Evolutionary conservation across 2,888 invertebrate species (phyloP), one percentile per base, ranked within the genome.

Genomic region (Apamea crenata): DNA sequence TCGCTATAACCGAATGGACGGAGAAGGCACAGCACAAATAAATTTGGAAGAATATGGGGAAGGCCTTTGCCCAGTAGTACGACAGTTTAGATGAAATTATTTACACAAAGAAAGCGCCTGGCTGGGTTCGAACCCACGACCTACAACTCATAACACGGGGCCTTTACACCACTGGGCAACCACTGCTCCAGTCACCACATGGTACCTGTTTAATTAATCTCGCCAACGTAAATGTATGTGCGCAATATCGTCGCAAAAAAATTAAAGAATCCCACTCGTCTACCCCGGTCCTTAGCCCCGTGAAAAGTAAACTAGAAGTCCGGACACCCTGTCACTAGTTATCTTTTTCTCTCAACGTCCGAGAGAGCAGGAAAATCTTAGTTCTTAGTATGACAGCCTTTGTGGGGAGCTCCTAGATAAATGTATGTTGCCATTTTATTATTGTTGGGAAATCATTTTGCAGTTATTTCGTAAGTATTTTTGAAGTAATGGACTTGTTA

Each of bases 351-450:
- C 29, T n/a, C 80, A 44, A 80, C 56, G 74, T 80, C 59, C 73
- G 47, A 18, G 70, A 59, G 82, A 75, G 76, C 36, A 68, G 29
- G 74, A 81, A 81, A 86, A 84, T 81, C 84, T 89, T 80, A 74
- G 84, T 81, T 80, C 84, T 82, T 68, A n/a, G 66, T 84, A 70
- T 87, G 88, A 89, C 81, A 83, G 74, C 69, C 77, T 80, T 84
- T 86, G 81, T 86, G 69, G 32, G 29, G 44, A 75, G 76, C 71
- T 84, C 74, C 61, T 63, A 81, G 77, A 87, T 76, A 80, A 83
- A 89, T 80, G 78, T 74, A 25, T 53, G 74, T 80, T 70, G 47
- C 53, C 66, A 77, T 81, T 82, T 81, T 80, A 80, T 83, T 81
- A 74, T 73, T 59, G 74, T 69, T 63, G 1, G n/a, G 12, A 74